Percentiles rank a stretch among this genome's conserved stretches.
Conservation (phyloP, 2,888 invertebrate genomes). For the Trissolcus japonicus region DNA sequence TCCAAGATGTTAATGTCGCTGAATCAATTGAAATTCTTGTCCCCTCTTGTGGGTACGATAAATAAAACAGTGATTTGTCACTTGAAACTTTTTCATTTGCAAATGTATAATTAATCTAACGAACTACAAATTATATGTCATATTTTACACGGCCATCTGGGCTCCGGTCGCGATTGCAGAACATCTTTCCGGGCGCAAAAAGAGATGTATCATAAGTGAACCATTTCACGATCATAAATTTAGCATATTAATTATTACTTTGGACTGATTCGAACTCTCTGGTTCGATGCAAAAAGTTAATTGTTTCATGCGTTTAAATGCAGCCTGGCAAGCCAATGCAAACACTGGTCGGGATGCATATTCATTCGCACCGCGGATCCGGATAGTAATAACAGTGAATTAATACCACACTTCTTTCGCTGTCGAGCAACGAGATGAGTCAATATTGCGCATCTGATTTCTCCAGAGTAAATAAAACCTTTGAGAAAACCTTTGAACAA, state of each 20-base stretch:
- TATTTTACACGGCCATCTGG: too few species aligned
- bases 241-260: conserved; percentile 22
- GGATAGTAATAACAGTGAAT: conserved; percentile 39
- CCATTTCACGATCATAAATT: conserved; percentile 20
- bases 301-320: conserved; percentile 42
- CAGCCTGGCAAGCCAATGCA: conserved; percentile 39
- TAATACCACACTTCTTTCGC: conserved; percentile 32
- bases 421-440: conserved; percentile 21
- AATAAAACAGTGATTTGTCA: too few species aligned
- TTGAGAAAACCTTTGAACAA: too few species aligned
- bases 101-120: too few species aligned
- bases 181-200: too few species aligned
- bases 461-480: background rate
- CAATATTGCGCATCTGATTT: conserved; percentile 23
- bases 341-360: conserved; percentile 52
- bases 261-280: conserved; percentile 11
- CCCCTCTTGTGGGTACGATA: too few species aligned
- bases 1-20: too few species aligned
- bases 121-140: too few species aligned
- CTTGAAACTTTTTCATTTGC: too few species aligned
- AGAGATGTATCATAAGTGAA: too few species aligned
- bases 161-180: too few species aligned
- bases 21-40: too few species aligned
- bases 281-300: conserved; percentile 36
- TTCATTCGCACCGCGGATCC: conserved; percentile 36